Conservation (phyloP, 2,797 vertebrate genomes). For the Tadarida brasiliensis region DNA sequence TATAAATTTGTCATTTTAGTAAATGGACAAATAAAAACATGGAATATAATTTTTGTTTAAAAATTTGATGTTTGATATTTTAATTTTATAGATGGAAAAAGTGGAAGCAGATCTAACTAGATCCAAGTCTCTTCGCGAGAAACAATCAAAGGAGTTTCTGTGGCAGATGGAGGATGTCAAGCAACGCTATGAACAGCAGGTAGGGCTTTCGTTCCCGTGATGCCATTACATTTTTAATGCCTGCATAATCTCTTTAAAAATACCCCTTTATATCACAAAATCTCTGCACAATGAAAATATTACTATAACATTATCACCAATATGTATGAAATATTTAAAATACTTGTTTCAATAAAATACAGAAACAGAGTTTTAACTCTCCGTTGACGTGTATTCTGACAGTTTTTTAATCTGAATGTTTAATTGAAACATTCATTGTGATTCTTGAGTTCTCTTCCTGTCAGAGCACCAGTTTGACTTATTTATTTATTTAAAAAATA, state of each 20-base stretch:
- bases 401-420: not conserved
- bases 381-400: not conserved
- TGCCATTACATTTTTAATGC: not conserved
- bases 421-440: not conserved
- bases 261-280: not conserved
- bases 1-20: constrained; percentile 44
- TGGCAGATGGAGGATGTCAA: constrained; percentile 92
- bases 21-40: not conserved
- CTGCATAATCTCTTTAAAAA: not conserved
- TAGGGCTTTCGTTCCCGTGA: constrained; percentile 80
- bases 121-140: constrained; percentile 94
- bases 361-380: not conserved
- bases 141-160: constrained; percentile 94
- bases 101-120: constrained; percentile 94
- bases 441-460: not conserved
- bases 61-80: constrained; percentile 88
- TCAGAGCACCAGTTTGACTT: not conserved
- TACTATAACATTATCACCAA: not conserved
- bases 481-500: not conserved
- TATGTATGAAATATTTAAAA: constrained; percentile 39
- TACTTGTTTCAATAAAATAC: constrained; percentile 34
- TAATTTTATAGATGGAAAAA: constrained; percentile 93
- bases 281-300: not conserved
- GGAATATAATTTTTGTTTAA: not conserved
- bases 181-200: constrained; percentile 94